Conservation (phyloP, 2,797 vertebrate species). For the Eleutherodactylus coqui region DNA sequence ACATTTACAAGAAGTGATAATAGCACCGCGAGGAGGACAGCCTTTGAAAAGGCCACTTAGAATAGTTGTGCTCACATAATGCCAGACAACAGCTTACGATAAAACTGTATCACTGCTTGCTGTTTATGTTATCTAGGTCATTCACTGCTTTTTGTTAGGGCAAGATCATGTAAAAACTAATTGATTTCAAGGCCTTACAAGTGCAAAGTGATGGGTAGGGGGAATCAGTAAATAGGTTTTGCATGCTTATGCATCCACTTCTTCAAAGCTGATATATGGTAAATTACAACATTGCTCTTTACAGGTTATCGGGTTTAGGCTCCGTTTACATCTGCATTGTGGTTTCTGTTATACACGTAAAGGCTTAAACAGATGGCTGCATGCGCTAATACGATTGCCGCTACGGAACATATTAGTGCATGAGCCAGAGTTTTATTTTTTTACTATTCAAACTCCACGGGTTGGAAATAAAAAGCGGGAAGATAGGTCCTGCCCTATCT, state of each 20-base stretch:
- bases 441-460: no score
- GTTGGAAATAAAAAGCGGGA: no score
- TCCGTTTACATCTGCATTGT: no score
- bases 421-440: no score
- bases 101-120: slow-evolving; percentile 59
- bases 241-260: neutral
- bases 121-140: slow-evolving; percentile 66
- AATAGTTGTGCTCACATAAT: slow-evolving; percentile 65
- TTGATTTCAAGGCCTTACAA: slow-evolving; percentile 70
- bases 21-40: slow-evolving; percentile 63
- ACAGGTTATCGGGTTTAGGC: no score
- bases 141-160: slow-evolving; percentile 61
- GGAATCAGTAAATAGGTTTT: neutral
- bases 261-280: no score
- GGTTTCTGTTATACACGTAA: no score
- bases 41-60: slow-evolving; percentile 65
- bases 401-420: no score
- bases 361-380: no score
- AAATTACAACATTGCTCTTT: no score
- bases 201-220: slow-evolving; percentile 12
- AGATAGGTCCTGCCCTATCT: no score
- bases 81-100: slow-evolving; percentile 67
- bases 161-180: slow-evolving; percentile 63
- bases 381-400: no score
- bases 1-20: slow-evolving; percentile 65